These are phyloP conservation scores for Syrphus vitripennis DNA, from an alignment of 2,888 invertebrate genomes.

Conservation along the genomic window DNA sequence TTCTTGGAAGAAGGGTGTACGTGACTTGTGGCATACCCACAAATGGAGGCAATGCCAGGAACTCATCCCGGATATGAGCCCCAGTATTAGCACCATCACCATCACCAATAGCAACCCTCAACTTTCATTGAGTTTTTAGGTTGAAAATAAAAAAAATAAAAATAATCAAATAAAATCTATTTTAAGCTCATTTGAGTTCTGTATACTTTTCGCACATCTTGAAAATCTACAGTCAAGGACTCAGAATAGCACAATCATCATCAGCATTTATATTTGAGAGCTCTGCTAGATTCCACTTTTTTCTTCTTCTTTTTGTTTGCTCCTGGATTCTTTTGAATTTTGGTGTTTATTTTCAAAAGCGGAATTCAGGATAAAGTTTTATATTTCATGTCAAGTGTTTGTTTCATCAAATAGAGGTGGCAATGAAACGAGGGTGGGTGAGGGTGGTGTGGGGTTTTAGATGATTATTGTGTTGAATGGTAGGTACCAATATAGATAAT, in stretches of 20 bases:
- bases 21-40: constrained; percentile 40
- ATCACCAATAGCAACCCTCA: neutral
- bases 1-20: constrained; percentile 37
- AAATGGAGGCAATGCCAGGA: constrained; percentile 45
- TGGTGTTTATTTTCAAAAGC: neutral
- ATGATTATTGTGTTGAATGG: neutral
- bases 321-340: neutral
- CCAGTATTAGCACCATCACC: neutral
- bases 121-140: neutral
- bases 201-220: constrained; percentile 25
- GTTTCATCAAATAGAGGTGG: neutral
- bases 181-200: constrained; percentile 44
- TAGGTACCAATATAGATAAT: no score
- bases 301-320: neutral
- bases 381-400: neutral
- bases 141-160: neutral
- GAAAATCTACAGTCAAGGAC: constrained; percentile 40
- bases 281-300: constrained; percentile 2
- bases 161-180: constrained; percentile 44
- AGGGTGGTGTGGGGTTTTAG: neutral
- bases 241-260: constrained; percentile 27
- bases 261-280: constrained; percentile 56
- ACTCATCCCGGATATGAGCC: constrained; percentile 39
- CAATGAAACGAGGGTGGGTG: neutral
- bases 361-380: neutral